Evolutionary conservation across 2,113 vertebrate genomes (phyloP).

Genomic region (Cephalopholis sonnerati): DNA sequence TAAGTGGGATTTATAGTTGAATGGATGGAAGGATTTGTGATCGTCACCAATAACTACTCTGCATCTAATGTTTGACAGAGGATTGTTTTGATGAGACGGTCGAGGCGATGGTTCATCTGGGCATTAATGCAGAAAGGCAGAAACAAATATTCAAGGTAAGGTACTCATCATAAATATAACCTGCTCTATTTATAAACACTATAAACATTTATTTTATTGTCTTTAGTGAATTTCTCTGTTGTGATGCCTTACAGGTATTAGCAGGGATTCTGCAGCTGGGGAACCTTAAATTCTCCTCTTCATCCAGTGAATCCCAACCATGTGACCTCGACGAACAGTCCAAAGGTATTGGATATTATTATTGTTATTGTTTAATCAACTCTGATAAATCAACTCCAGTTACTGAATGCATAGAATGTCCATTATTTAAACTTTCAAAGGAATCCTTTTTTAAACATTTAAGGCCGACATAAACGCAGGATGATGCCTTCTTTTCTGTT

Average conservation of each 20-base stretch:
- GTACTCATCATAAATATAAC: background rate
- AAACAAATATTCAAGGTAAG: conserved; percentile 93
- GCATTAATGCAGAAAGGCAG: conserved; percentile 86
- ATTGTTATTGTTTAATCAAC: background rate
- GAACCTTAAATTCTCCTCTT: conserved; percentile 87
- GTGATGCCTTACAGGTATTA: conserved; percentile 82
- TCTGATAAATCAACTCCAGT: background rate
- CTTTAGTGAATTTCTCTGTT: background rate
- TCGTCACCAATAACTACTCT: background rate
- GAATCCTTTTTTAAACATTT: background rate
- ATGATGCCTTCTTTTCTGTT: too few relatives aligned
- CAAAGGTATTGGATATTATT: conserved; percentile 83
- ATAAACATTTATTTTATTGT: background rate
- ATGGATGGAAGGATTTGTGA: background rate
- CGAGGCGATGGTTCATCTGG: conserved; percentile 93
- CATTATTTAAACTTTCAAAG: too few relatives aligned
- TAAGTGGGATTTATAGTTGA: too few relatives aligned
- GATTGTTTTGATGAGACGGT: conserved; percentile 91
- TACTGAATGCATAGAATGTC: background rate
- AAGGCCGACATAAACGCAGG: background rate
- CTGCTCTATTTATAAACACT: background rate
- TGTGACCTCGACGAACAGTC: conserved; percentile 85
- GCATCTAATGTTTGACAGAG: conserved; percentile 84
- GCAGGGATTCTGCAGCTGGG: conserved; percentile 94
- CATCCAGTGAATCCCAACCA: conserved; percentile 87